phyloP scores from a whole-genome alignment of 2,797 vertebrate genomes.

The Pseudomugil tenellus region DNA sequence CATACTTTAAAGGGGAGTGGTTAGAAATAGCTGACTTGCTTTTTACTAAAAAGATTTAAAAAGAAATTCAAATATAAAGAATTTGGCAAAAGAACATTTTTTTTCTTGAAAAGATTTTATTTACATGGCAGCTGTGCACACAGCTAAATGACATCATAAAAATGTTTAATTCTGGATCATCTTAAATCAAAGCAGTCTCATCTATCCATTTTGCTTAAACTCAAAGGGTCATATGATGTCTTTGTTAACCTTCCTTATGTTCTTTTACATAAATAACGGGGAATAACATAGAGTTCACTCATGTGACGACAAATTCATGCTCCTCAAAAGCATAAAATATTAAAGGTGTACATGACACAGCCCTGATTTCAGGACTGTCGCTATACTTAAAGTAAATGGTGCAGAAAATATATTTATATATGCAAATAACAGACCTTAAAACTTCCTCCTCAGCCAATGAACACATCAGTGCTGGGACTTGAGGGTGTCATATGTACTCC shows the following conservation, averaged over 20 bases:
- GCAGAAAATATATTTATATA: conserved; percentile 78
- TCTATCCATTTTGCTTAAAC: conserved; percentile 20
- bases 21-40: conserved; percentile 10
- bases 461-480: conserved; percentile 56
- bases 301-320: conserved; percentile 46
- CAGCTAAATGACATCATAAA: not conserved
- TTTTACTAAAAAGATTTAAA: conserved; percentile 2
- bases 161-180: conserved; percentile 11
- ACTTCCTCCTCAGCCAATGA: conserved; percentile 72
- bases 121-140: conserved; percentile 1
- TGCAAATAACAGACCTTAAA: conserved; percentile 68
- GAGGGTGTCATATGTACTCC: conserved; percentile 69
- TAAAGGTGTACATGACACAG: conserved; percentile 73
- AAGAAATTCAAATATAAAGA: conserved; percentile 4
- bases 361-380: conserved; percentile 66
- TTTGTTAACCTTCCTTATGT: conserved; percentile 24
- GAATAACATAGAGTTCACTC: conserved; percentile 39
- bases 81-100: conserved; percentile 2
- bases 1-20: conserved; percentile 37
- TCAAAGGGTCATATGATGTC: conserved; percentile 1
- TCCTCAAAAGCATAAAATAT: conserved; percentile 71
- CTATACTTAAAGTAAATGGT: conserved; percentile 69
- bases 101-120: not conserved
- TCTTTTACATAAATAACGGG: conserved; percentile 8
- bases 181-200: conserved; percentile 2